phyloP scores from a whole-genome alignment of 2,797 vertebrate species.

The Balearica regulorum region DNA sequence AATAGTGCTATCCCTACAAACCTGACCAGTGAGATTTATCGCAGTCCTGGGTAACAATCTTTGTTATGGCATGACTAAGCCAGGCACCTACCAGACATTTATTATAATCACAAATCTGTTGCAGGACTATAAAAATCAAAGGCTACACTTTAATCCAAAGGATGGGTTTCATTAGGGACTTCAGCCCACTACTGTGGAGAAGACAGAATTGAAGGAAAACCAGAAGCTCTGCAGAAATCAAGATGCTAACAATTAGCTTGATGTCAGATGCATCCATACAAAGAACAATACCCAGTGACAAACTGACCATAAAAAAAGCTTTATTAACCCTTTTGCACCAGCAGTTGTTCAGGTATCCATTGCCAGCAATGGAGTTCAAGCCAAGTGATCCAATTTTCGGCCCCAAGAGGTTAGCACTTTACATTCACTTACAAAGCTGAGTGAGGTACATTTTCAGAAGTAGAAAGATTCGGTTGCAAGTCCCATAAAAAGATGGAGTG shows the following conservation, averaged over 20 bases:
- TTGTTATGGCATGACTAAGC: not conserved
- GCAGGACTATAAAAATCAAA: not conserved
- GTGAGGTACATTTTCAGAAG: constrained; percentile 48
- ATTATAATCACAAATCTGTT: not conserved
- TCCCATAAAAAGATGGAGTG: constrained; percentile 56
- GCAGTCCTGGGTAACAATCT: not conserved
- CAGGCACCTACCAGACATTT: not conserved
- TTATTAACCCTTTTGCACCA: constrained; percentile 71
- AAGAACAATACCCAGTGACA: not conserved
- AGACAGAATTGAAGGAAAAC: accelerated
- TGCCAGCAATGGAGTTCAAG: constrained; percentile 61
- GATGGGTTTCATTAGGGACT: not conserved
- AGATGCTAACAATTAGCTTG: not conserved
- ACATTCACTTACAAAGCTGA: constrained; percentile 64
- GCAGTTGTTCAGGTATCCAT: constrained; percentile 35
- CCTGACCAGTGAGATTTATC: not conserved
- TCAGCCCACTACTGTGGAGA: not conserved
- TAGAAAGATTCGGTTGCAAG: constrained; percentile 62
- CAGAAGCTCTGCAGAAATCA: not conserved
- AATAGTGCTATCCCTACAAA: not conserved
- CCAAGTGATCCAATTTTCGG: constrained; percentile 18
- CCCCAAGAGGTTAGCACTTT: constrained; percentile 37
- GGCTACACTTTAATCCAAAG: not conserved
- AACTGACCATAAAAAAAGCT: constrained; percentile 50
- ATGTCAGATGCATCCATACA: not conserved